These are phyloP conservation scores for Drosophila vallismaia DNA, from an alignment of 2,888 invertebrate species.

Conservation along the genomic window DNA sequence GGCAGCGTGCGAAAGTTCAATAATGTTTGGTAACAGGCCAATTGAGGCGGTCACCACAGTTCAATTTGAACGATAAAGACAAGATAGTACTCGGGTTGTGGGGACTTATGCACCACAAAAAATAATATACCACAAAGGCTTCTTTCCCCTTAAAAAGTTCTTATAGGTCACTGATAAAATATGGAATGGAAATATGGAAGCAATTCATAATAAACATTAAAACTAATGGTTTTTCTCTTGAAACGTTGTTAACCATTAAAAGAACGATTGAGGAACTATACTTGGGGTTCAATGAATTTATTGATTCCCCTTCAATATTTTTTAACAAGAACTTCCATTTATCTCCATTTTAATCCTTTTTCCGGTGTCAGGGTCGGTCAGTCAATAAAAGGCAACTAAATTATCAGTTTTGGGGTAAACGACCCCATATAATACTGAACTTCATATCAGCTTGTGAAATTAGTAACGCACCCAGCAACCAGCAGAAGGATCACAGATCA, in stretches of 20 bases:
- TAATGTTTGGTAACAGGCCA: constrained; percentile 70
- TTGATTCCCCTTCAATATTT: neutral
- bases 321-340: neutral
- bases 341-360: neutral
- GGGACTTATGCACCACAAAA: neutral
- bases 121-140: neutral
- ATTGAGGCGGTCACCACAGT: constrained; percentile 57
- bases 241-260: neutral
- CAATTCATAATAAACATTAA: neutral
- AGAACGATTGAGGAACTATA: neutral
- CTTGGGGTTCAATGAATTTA: neutral
- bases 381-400: neutral
- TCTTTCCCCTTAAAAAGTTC: neutral
- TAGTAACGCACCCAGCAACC: constrained; percentile 18
- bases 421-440: constrained; percentile 17
- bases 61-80: constrained; percentile 66
- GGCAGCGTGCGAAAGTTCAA: constrained; percentile 74
- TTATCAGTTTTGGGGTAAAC: constrained; percentile 26
- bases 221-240: neutral
- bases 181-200: neutral
- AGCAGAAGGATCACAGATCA: constrained; percentile 34
- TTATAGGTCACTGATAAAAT: neutral
- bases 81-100: constrained; percentile 40
- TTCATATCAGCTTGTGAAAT: constrained; percentile 20
- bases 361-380: neutral